phyloP scores from a whole-genome alignment of 2,888 invertebrate species.

The Ophion costatus region DNA sequence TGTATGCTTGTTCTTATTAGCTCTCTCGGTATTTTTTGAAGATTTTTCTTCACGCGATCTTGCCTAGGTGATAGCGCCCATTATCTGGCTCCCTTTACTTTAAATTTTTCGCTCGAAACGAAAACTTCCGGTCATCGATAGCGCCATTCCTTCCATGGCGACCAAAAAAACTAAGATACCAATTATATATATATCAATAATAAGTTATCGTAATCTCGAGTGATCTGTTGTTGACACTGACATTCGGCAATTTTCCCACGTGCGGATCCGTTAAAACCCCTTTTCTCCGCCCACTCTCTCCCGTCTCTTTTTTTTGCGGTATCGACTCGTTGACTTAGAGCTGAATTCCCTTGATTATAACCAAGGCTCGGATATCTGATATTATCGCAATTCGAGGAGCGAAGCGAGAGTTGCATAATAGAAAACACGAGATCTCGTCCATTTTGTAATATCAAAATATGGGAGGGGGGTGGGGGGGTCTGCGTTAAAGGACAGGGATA shows the following conservation, averaged over 20 bases:
- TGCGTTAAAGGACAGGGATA: neutral
- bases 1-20: too few relatives aligned
- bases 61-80: too few relatives aligned
- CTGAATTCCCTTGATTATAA: slow-evolving; percentile 64
- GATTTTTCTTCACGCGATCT: too few relatives aligned
- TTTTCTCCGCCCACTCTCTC: slow-evolving; percentile 11
- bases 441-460: slow-evolving; percentile 41
- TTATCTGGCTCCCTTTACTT: neutral
- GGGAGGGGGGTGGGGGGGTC: too few relatives aligned
- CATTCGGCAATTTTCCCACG: slow-evolving; percentile 60
- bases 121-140: neutral
- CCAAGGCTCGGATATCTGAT: slow-evolving; percentile 63
- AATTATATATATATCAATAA: neutral
- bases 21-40: too few relatives aligned
- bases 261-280: slow-evolving; percentile 13
- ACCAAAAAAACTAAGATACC: neutral
- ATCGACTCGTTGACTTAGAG: slow-evolving; percentile 60
- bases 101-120: neutral
- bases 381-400: slow-evolving; percentile 51
- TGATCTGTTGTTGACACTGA: slow-evolving; percentile 70
- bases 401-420: slow-evolving; percentile 56
- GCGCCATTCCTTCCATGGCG: too few relatives aligned
- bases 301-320: slow-evolving; percentile 35
- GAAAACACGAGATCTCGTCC: slow-evolving; percentile 53
- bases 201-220: slow-evolving; percentile 40